phyloP scores from a whole-genome alignment of 2,797 vertebrate genomes.

The Triplophysa bombifrons region DNA sequence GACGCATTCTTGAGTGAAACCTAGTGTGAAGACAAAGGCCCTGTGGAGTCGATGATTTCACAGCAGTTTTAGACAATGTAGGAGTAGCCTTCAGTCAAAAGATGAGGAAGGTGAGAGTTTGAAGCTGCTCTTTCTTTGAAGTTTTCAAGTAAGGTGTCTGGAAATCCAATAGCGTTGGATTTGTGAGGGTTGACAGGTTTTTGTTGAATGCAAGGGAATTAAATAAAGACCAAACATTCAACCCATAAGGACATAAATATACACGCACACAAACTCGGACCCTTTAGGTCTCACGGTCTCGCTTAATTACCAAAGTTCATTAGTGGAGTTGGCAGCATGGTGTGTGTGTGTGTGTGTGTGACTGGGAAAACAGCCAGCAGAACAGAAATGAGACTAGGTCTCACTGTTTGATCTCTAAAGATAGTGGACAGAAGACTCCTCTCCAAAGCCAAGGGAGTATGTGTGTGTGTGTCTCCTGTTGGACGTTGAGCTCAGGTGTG shows the following conservation, averaged over 20 bases:
- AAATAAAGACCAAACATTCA: slow-evolving; percentile 31
- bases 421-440: slow-evolving; percentile 34
- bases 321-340: slow-evolving; percentile 56
- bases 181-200: not conserved
- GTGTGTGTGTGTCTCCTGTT: slow-evolving; percentile 13
- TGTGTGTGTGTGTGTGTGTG: slow-evolving; percentile 50
- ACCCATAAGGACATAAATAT: slow-evolving; percentile 1
- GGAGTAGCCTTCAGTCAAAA: slow-evolving; percentile 17
- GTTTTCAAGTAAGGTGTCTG: not conserved
- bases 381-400: slow-evolving; percentile 44
- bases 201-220: not conserved
- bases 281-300: slow-evolving; percentile 45
- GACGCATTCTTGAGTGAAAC: slow-evolving; percentile 26
- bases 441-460: slow-evolving; percentile 15
- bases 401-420: slow-evolving; percentile 52
- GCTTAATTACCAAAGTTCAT: slow-evolving; percentile 60
- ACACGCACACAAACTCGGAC: slow-evolving; percentile 13
- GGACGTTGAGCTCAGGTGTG: not conserved
- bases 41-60: slow-evolving; percentile 39
- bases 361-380: slow-evolving; percentile 42
- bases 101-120: slow-evolving; percentile 31
- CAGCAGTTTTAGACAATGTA: slow-evolving; percentile 35
- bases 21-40: slow-evolving; percentile 34
- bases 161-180: not conserved
- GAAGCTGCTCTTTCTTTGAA: slow-evolving; percentile 1